Conservation (phyloP, 2,113 vertebrate genomes). For the Cheilinus undulatus region DNA sequence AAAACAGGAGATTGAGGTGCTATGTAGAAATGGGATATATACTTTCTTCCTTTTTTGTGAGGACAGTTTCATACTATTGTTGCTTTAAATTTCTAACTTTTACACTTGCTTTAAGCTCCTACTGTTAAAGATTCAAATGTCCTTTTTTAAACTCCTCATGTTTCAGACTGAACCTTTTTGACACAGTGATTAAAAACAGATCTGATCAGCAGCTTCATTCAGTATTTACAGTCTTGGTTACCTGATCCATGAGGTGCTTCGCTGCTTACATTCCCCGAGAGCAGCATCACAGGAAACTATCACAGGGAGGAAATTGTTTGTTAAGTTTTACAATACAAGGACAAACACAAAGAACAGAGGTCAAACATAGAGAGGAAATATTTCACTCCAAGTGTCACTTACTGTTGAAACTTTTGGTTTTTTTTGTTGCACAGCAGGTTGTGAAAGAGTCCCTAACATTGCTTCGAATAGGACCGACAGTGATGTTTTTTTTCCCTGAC, state of each 20-base stretch:
- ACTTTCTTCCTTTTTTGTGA: too few species aligned
- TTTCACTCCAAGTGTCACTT: neutral
- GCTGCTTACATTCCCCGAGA: rapidly evolving
- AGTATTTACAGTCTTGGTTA: slow-evolving; percentile 7
- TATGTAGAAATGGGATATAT: too few species aligned
- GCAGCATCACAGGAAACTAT: neutral
- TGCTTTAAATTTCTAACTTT: too few species aligned
- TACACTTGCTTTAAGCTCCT: too few species aligned
- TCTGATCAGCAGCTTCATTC: too few species aligned
- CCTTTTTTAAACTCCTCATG: too few species aligned
- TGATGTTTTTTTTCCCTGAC: neutral
- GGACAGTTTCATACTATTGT: too few species aligned
- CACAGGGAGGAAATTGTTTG: neutral
- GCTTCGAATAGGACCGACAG: neutral
- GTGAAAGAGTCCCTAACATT: neutral
- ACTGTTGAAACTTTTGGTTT: rapidly evolving
- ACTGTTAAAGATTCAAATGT: too few species aligned
- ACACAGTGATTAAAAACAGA: too few species aligned
- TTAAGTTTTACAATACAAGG: too few species aligned
- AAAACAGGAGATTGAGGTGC: too few species aligned
- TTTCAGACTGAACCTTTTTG: too few species aligned
- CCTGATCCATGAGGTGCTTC: slow-evolving; percentile 1
- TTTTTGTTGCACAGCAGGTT: neutral
- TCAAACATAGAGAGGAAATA: neutral
- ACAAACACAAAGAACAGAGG: neutral